These are phyloP conservation scores for Conus canariensis DNA, from an alignment of 2,888 invertebrate species.

Conservation along the genomic window DNA sequence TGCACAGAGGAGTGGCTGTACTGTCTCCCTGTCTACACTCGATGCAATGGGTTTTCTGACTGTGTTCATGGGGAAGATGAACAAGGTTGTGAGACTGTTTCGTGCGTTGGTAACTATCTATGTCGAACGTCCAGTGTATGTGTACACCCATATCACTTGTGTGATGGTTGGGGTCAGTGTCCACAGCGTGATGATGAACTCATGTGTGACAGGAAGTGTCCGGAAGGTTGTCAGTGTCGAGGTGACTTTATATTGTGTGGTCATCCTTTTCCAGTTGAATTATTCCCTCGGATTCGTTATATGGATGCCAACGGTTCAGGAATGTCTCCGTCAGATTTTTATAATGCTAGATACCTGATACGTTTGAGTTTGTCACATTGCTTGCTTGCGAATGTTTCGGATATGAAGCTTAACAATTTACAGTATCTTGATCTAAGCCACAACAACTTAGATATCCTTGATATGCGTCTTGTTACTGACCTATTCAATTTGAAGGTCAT, in stretches of 20 bases:
- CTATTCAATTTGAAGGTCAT: conserved; percentile 23
- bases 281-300: background rate
- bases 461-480: background rate
- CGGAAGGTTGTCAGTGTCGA: background rate
- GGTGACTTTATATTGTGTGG: background rate
- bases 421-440: conserved; percentile 31
- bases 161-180: conserved; percentile 49
- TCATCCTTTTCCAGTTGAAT: background rate
- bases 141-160: conserved; percentile 42
- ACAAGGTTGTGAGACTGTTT: conserved; percentile 33
- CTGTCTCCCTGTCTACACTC: conserved; percentile 7
- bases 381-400: background rate
- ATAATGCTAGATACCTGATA: background rate
- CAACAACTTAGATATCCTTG: background rate
- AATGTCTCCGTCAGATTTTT: background rate
- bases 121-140: conserved; percentile 41
- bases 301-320: background rate
- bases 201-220: conserved; percentile 25
- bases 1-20: background rate
- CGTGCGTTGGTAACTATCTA: conserved; percentile 42
- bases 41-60: conserved; percentile 34
- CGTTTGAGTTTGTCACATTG: background rate
- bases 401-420: conserved; percentile 19
- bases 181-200: conserved; percentile 47
- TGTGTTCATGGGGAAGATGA: conserved; percentile 44